Percentiles rank a stretch among this genome's conserved stretches.
These are phyloP conservation scores for Chamaea fasciata DNA, from an alignment of 2,113 vertebrate species.

Conservation along the genomic window DNA sequence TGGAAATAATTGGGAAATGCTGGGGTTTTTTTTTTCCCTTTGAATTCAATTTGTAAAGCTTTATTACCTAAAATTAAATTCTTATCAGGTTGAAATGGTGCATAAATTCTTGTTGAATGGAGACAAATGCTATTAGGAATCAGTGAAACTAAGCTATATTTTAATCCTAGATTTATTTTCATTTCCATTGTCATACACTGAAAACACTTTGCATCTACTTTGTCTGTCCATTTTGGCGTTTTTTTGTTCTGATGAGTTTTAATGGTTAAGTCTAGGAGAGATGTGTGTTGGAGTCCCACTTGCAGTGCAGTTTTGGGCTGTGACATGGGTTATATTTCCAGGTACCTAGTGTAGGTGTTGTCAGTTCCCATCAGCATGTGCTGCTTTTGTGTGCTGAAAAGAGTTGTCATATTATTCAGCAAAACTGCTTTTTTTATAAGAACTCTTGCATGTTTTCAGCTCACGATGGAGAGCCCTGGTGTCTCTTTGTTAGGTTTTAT, in stretches of 20 bases:
- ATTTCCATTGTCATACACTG: background rate
- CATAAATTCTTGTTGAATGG: conserved; percentile 48
- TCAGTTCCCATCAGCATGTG: background rate
- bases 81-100: conserved; percentile 47
- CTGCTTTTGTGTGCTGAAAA: background rate
- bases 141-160: conserved; percentile 21
- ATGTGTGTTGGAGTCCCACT: background rate
- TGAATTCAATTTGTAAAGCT: conserved; percentile 54
- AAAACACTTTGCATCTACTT: background rate
- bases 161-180: conserved; percentile 54
- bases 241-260: background rate
- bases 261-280: background rate
- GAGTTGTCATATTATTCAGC: background rate
- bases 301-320: background rate
- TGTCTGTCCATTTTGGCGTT: background rate
- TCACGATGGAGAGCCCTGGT: background rate
- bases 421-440: background rate
- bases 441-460: background rate
- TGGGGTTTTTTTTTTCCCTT: background rate
- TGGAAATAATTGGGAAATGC: conserved; percentile 10
- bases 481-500: background rate
- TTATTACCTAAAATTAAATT: conserved; percentile 61
- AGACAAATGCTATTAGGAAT: conserved; percentile 45
- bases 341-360: background rate
- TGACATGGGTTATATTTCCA: background rate